These are phyloP conservation scores for Bujurquina vittata DNA, from an alignment of 2,113 vertebrate genomes.

Conservation along the genomic window DNA sequence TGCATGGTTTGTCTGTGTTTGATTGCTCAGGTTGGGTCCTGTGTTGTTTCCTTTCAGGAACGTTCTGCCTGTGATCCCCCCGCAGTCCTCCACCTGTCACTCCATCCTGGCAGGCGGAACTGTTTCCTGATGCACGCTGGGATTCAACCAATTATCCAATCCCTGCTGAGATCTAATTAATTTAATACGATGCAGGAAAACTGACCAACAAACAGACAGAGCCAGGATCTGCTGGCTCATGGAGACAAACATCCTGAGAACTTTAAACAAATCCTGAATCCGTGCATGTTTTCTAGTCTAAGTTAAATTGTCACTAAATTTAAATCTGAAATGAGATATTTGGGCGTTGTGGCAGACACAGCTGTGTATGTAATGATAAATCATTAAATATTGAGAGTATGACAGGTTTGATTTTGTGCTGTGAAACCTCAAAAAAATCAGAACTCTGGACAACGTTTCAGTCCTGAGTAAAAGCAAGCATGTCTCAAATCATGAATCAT, in stretches of 20 bases:
- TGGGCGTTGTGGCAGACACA: too few species aligned
- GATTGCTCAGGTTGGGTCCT: neutral
- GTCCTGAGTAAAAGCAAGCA: too few species aligned
- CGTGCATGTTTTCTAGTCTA: too few species aligned
- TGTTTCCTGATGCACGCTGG: neutral
- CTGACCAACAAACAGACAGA: neutral
- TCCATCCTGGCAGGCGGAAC: neutral
- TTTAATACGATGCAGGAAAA: neutral
- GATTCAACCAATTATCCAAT: constrained; percentile 1
- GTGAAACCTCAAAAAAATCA: too few species aligned
- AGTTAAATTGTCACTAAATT: too few species aligned
- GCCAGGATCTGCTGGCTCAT: neutral
- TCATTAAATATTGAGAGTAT: too few species aligned
- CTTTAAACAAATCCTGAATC: neutral
- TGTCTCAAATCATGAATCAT: too few species aligned
- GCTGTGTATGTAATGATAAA: too few species aligned
- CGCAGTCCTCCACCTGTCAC: neutral
- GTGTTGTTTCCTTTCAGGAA: neutral
- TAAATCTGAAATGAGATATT: too few species aligned
- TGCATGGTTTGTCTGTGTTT: neutral
- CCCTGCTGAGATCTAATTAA: constrained; percentile 8
- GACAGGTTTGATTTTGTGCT: too few species aligned
- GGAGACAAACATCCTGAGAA: neutral
- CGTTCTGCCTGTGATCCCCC: neutral
- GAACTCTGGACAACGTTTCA: too few species aligned